Conservation (phyloP, 2,888 invertebrate species). For the Dorcus hopei region DNA sequence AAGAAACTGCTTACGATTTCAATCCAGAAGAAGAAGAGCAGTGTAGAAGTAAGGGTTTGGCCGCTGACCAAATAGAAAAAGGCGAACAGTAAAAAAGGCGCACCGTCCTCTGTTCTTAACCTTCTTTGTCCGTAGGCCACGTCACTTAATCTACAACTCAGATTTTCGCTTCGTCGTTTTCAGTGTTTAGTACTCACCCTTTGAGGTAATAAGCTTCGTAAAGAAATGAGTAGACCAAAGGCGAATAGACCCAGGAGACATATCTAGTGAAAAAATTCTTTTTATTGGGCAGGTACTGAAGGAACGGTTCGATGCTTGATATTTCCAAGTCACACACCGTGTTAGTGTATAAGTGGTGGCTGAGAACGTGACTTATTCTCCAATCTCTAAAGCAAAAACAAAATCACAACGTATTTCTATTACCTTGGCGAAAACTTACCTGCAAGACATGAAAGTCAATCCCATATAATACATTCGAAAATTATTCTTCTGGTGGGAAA, state of each 20-base stretch:
- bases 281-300: slow-evolving; percentile 61
- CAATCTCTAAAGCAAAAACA: slow-evolving; percentile 14
- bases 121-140: slow-evolving; percentile 13
- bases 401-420: background rate
- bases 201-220: slow-evolving; percentile 18
- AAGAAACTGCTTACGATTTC: slow-evolving; percentile 58
- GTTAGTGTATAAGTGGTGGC: slow-evolving; percentile 77
- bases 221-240: slow-evolving; percentile 19
- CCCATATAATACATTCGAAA: slow-evolving; percentile 79
- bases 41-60: slow-evolving; percentile 36
- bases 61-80: slow-evolving; percentile 47
- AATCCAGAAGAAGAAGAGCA: slow-evolving; percentile 62
- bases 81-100: slow-evolving; percentile 48
- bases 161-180: too few species aligned
- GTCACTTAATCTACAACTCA: slow-evolving; percentile 20
- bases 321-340: slow-evolving; percentile 72
- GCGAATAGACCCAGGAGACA: slow-evolving; percentile 22
- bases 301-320: slow-evolving; percentile 61
- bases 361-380: slow-evolving; percentile 70
- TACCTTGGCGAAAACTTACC: slow-evolving; percentile 44
- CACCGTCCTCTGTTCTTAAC: slow-evolving; percentile 37
- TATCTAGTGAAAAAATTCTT: slow-evolving; percentile 39
- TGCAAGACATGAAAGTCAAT: slow-evolving; percentile 62
- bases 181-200: slow-evolving; percentile 16
- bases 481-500: slow-evolving; percentile 70